These are phyloP conservation scores for Epinephelus lanceolatus DNA, from an alignment of 2,113 vertebrate genomes.

Conservation along the genomic window DNA sequence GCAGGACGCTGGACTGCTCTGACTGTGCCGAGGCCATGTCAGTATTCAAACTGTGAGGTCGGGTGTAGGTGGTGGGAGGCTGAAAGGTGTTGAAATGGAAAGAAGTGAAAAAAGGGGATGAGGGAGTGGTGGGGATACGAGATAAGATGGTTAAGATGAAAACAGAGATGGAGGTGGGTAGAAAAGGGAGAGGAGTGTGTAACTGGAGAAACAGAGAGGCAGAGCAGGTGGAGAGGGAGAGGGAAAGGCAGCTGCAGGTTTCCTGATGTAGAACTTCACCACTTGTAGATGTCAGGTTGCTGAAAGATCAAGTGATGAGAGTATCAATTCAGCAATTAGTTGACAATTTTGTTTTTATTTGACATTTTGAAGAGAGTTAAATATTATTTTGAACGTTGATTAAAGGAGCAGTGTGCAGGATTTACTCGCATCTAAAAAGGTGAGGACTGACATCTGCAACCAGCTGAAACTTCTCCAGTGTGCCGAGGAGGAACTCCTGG, in stretches of 20 bases:
- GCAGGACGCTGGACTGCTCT: constrained; percentile 72
- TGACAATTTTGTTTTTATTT: too few species aligned
- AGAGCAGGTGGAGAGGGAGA: background rate
- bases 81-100: too few species aligned
- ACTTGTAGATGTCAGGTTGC: background rate
- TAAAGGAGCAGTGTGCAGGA: too few species aligned
- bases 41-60: background rate
- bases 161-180: background rate
- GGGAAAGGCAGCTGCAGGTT: background rate
- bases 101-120: background rate
- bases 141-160: background rate
- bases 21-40: constrained; percentile 69
- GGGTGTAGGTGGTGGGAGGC: background rate
- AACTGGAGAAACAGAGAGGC: too few species aligned
- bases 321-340: too few species aligned
- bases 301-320: background rate
- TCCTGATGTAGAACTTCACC: background rate
- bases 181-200: background rate
- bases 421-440: too few species aligned
- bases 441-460: too few species aligned
- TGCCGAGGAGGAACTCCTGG: too few species aligned
- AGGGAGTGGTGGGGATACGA: background rate
- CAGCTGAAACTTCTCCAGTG: too few species aligned
- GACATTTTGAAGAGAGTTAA: too few species aligned
- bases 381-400: too few species aligned